Conservation (phyloP, 2,888 invertebrate species). For the Carpatolechia fugitivella region DNA sequence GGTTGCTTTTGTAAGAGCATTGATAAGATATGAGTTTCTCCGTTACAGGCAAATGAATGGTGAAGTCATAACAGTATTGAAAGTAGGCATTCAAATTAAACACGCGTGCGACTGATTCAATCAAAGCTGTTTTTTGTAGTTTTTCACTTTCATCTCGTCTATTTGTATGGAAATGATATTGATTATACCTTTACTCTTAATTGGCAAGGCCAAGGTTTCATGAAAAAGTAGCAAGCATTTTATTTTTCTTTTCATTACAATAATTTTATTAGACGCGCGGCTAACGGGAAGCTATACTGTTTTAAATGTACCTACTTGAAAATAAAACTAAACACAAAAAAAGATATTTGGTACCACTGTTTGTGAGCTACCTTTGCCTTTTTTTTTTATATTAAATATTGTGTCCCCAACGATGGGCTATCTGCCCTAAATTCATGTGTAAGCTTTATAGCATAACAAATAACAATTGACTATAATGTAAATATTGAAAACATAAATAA, state of each 20-base stretch:
- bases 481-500: too few relatives aligned
- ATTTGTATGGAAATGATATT: background rate
- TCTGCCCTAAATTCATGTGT: background rate
- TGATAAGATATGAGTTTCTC: constrained; percentile 18
- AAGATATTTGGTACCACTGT: too few relatives aligned
- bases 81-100: constrained; percentile 25
- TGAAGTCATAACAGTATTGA: constrained; percentile 53
- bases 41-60: constrained; percentile 48
- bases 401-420: too few relatives aligned
- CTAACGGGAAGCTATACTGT: too few relatives aligned
- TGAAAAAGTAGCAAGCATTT: too few relatives aligned
- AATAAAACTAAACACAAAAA: too few relatives aligned
- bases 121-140: background rate
- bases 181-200: background rate
- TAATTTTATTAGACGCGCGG: too few relatives aligned
- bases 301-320: too few relatives aligned
- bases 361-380: background rate
- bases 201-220: too few relatives aligned
- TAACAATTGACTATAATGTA: too few relatives aligned
- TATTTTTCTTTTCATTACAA: too few relatives aligned
- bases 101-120: constrained; percentile 7
- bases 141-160: background rate
- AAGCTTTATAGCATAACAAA: background rate
- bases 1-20: background rate
- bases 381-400: too few relatives aligned